A percentile compares a stretch with the other conserved stretches of the same genome.
Conservation (phyloP, 1,140 invertebrate species). For the Drosophila nebulosa region DNA sequence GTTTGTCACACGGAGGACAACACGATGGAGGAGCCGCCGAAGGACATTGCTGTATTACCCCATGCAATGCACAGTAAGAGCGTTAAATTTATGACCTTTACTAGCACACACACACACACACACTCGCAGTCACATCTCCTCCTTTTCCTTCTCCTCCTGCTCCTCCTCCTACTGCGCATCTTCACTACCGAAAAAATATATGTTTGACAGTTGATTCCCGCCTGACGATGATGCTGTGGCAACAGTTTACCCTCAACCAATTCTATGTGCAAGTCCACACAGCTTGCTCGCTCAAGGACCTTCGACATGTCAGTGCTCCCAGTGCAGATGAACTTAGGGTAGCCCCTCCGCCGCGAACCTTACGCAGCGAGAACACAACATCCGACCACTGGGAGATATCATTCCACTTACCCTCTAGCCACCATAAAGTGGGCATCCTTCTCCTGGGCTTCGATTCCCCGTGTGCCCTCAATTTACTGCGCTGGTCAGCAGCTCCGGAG, state of each 20-base stretch:
- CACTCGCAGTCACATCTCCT: background rate
- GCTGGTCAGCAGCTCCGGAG: constrained; percentile 66
- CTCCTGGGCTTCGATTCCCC: constrained; percentile 48
- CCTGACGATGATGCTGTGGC: constrained; percentile 33
- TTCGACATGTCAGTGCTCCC: constrained; percentile 26
- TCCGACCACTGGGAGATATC: constrained; percentile 55
- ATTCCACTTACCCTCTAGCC: constrained; percentile 36
- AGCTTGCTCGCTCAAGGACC: constrained; percentile 44
- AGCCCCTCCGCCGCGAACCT: constrained; percentile 56
- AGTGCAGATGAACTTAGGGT: constrained; percentile 23
- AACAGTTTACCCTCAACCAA: constrained; percentile 51
- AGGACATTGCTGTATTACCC: constrained; percentile 63
- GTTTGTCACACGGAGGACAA: constrained; percentile 64
- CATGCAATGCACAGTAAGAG: constrained; percentile 25
- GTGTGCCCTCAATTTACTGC: constrained; percentile 64
- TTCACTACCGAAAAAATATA: no score
- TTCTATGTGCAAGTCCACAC: constrained; percentile 70
- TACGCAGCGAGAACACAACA: constrained; percentile 46
- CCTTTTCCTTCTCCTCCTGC: no score
- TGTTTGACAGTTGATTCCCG: constrained; percentile 30
- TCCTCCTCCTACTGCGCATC: no score
- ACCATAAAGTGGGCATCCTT: constrained; percentile 62
- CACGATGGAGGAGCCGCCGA: no score
- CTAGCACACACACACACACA: background rate
- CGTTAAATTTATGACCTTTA: constrained; percentile 41